Evolutionary conservation across 2,797 vertebrate species (phyloP).

Genomic region (Clarias laeviceps): DNA sequence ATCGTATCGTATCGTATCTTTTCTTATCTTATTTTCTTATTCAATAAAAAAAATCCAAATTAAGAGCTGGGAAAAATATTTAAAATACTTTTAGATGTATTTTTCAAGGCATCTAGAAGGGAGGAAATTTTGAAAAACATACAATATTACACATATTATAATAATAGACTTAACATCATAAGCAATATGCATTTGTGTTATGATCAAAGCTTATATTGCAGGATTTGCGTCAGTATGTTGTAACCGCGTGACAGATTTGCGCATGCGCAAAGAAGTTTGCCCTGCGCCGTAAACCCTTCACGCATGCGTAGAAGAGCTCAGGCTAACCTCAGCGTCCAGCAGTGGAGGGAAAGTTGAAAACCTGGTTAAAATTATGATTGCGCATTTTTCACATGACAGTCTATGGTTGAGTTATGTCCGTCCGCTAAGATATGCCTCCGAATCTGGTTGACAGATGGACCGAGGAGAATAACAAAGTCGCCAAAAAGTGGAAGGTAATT

Average conservation of each 20-base stretch:
- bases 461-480: constrained; percentile 56
- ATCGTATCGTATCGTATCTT: too few relatives aligned
- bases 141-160: not conserved
- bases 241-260: not conserved
- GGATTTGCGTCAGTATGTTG: not conserved
- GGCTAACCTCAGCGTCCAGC: not conserved
- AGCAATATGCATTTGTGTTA: too few relatives aligned
- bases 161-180: not conserved
- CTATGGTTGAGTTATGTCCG: not conserved
- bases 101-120: not conserved
- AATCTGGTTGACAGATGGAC: constrained; percentile 50
- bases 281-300: not conserved
- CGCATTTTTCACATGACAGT: not conserved
- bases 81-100: not conserved
- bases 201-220: not conserved
- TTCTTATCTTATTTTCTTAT: not conserved
- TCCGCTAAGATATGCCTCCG: constrained; percentile 35
- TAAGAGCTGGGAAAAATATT: not conserved
- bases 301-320: constrained; percentile 4
- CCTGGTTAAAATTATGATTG: not conserved
- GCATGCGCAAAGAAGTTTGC: not conserved
- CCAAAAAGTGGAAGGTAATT: constrained; percentile 58
- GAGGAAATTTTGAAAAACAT: not conserved
- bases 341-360: constrained; percentile 42
- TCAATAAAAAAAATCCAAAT: not conserved